Percentiles rank a stretch among this genome's conserved stretches.
Evolutionary conservation across 2,888 invertebrate genomes (phyloP).

Genomic region (Cataglyphis livida): DNA sequence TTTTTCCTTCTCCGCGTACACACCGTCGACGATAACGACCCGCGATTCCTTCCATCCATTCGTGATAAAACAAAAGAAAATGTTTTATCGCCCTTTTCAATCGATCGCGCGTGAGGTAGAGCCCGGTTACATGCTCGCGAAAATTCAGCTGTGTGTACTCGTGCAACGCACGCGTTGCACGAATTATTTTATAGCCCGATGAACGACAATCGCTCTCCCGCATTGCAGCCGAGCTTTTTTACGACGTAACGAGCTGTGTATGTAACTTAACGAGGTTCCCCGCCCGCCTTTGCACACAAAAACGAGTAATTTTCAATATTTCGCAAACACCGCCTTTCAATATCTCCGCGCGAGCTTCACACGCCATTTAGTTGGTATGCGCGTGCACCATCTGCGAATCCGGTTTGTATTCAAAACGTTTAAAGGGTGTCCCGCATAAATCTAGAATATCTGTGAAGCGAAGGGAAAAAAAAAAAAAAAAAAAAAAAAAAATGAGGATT

Average conservation of each 20-base stretch:
- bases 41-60: neutral
- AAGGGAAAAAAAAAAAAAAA: slow-evolving; percentile 38
- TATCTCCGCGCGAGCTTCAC: slow-evolving; percentile 5
- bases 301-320: slow-evolving; percentile 38
- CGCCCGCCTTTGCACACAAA: neutral
- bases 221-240: slow-evolving; percentile 18
- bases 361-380: slow-evolving; percentile 27
- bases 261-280: slow-evolving; percentile 22
- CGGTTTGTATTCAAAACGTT: slow-evolving; percentile 56
- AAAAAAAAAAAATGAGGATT: slow-evolving; percentile 37
- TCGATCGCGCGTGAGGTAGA: neutral
- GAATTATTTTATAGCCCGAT: slow-evolving; percentile 4
- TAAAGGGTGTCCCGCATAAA: slow-evolving; percentile 46
- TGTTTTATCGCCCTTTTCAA: slow-evolving; percentile 17
- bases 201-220: neutral
- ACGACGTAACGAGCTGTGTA: neutral
- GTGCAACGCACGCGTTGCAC: neutral
- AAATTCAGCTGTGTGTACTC: neutral
- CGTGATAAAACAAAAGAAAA: neutral
- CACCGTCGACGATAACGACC: neutral
- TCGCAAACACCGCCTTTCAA: slow-evolving; percentile 42
- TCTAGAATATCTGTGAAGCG: slow-evolving; percentile 37
- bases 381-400: slow-evolving; percentile 58
- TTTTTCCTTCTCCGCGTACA: neutral
- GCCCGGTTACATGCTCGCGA: neutral